Evolutionary conservation across 2,113 vertebrate species (phyloP), one percentile per base, ranked within the genome.

Genomic region (Sinocyclocheilus rhinocerous): DNA sequence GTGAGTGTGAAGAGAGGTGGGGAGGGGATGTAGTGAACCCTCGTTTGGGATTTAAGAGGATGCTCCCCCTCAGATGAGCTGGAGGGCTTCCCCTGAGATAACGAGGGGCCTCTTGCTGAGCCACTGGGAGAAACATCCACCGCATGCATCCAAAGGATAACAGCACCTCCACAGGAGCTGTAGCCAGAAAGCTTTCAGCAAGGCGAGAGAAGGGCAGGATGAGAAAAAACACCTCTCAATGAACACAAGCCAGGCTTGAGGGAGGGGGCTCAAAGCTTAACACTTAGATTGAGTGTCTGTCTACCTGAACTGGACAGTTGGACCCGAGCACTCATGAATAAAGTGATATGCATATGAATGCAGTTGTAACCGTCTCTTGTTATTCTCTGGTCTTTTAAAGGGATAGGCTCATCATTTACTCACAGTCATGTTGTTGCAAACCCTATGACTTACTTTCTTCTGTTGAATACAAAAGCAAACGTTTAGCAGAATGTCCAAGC

Each of bases 31-130:
- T 67, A 24, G 86, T 45, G 69, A 13, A 26, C 42, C 83, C 82
- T 83, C 82, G 69, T 87, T 88, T 83, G 79, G 84, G 83, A 84
- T 86, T 90, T 87, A 86, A 87, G 80, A 90, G 87, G 86, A 90
- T 87, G 87, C 79, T 82, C 81, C 88, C 84, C 89, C 84, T 88
- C 89, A 88, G 90, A 87, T 78, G 81, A 48, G 63, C 87, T 90
- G 36, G 75, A 90, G 90, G 88, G 87, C 84, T 88, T 89, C 88
- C 87, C 89, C 84, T 89, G 87, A 90, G 89, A 89, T 84, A 89
- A 89, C 85, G 83, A 89, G 72, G 61, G 80, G 70, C 76, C 78
- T 81, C 87, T 82, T 84, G 69, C 79, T 70, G 87, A 79, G 85
- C 79, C 76, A 22, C 67, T 84, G 78, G 86, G 50, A 88, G 81